A percentile compares a stretch with the other conserved stretches of the same genome.
Conservation (phyloP, 2,113 vertebrate species). For the Austrofundulus limnaeus region DNA sequence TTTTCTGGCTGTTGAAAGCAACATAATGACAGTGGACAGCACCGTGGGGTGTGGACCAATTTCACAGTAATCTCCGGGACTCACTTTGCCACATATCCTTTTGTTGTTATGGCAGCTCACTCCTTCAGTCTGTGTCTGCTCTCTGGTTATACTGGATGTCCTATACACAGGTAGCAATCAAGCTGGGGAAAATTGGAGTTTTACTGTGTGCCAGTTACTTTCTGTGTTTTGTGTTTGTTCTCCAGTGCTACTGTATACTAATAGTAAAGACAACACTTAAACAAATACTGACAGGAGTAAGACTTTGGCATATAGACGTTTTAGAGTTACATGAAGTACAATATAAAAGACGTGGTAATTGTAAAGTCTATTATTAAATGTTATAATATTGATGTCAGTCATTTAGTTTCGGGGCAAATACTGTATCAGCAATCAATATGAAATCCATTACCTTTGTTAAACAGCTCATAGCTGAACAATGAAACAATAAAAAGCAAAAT, state of each 20-base stretch:
- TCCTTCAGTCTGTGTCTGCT: slow-evolving; percentile 20
- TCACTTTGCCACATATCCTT: slow-evolving; percentile 24
- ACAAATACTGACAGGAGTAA: background rate
- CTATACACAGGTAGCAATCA: slow-evolving; percentile 14
- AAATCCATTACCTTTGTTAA: no score
- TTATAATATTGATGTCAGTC: fast-evolving
- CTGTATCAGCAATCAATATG: no score
- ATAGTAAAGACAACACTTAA: background rate
- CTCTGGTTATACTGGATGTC: slow-evolving; percentile 25
- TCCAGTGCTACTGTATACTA: slow-evolving; percentile 10
- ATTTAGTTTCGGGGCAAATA: slow-evolving; percentile 1
- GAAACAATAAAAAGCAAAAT: slow-evolving; percentile 1
- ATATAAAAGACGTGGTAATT: background rate
- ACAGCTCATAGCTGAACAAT: background rate
- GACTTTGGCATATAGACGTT: background rate
- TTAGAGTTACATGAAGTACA: background rate
- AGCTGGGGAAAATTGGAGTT: background rate
- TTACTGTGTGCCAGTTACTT: background rate
- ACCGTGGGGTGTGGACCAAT: slow-evolving; percentile 52
- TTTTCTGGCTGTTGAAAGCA: slow-evolving; percentile 47
- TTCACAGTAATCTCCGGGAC: slow-evolving; percentile 30
- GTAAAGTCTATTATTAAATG: background rate
- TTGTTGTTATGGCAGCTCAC: slow-evolving; percentile 9
- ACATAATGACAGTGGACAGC: slow-evolving; percentile 24
- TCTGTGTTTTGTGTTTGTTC: slow-evolving; percentile 16